phyloP scores from a whole-genome alignment of 2,113 vertebrate species.

The Ciconia maguari region DNA sequence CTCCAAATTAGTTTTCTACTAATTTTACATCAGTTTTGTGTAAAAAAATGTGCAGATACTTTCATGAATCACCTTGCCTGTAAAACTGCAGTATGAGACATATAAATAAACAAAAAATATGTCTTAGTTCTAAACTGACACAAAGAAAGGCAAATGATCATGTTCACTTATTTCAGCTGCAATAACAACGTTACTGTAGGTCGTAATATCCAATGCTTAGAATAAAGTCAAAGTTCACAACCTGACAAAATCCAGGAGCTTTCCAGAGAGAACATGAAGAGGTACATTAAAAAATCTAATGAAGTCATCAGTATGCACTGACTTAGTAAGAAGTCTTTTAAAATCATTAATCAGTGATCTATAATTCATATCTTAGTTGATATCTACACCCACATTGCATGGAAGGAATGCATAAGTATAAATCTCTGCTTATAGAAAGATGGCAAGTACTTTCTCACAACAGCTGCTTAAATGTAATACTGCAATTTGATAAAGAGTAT shows the following conservation, averaged over 20 bases:
- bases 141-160: background rate
- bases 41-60: background rate
- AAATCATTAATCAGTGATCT: slow-evolving; percentile 41
- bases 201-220: background rate
- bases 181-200: background rate
- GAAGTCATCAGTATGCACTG: slow-evolving; percentile 17
- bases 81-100: background rate
- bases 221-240: background rate
- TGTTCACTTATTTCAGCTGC: background rate
- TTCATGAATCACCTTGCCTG: background rate
- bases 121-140: background rate
- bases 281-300: slow-evolving; percentile 27
- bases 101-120: background rate
- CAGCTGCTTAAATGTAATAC: background rate
- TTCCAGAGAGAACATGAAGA: background rate
- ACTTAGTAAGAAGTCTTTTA: background rate
- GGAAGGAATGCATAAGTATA: background rate
- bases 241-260: background rate
- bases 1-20: background rate
- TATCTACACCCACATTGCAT: background rate
- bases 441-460: background rate
- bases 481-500: background rate
- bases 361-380: slow-evolving; percentile 24
- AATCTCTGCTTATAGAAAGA: background rate
- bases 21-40: background rate